Base-by-base conservation (phyloP, 2,888 invertebrate genomes). In the Drosophila neutralis region DNA sequence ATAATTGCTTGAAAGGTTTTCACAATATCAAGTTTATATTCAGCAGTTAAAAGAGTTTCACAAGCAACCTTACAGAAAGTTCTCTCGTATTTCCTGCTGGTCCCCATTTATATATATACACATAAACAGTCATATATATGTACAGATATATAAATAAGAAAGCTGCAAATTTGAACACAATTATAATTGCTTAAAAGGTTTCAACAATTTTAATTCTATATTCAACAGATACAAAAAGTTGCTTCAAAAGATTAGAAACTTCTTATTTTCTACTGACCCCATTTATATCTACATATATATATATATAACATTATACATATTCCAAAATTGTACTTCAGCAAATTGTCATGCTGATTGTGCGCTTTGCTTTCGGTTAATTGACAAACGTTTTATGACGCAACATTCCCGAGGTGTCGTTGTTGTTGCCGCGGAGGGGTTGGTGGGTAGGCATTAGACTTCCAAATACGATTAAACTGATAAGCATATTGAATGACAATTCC, bases 321-420 rank as follows among this genome's bases (percentile, higher is more conserved):
- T 33, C 18, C 2, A n/a, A 36, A 45, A 48, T 40, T 53, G 35
- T 33, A 33, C 4, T 18, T n/a, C n/a, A 31, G 27, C n/a, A 59
- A 56, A 27, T 40, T 35, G 63, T 73, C 69, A 69, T 59, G 68
- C 52, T 73, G 73, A 73, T 57, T 77, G 64, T 72, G 68, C 77
- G 53, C 60, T 7, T 60, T 36, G 33, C 33, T 51, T 65, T 27
- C 38, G 29, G 48, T 36, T 35, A 68, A 69, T 66, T 61, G 51
- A 64, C 40, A n/a, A 62, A 29, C 29, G 24, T 59, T 58, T 49
- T 3, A 11, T 59, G 61, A 69, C 60, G 64, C 51, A 57, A 53
- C 24, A 15, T 27, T 15, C 4, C 13, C 13, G 42, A 15, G 15
- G 21, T 10, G 4, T 8, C 21, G 8, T 45, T 15, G 45, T 45